phyloP scores from a whole-genome alignment of 2,797 vertebrate genomes.

The Neomorphus geoffroyi region DNA sequence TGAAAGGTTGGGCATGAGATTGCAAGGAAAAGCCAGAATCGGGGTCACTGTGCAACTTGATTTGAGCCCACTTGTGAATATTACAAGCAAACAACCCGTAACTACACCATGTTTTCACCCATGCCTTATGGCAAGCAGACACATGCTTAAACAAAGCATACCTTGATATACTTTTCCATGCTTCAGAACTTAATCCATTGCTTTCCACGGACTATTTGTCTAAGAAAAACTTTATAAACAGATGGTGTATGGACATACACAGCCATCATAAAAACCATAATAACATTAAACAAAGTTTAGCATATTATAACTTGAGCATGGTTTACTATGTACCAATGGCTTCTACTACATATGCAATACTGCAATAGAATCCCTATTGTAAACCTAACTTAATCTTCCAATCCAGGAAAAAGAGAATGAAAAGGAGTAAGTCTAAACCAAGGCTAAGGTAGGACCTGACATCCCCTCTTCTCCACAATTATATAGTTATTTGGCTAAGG shows the following conservation, averaged over 20 bases:
- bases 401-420: not conserved
- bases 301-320: not conserved
- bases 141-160: not conserved
- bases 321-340: not conserved
- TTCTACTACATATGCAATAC: not conserved
- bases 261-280: not conserved
- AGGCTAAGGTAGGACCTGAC: not conserved
- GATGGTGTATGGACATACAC: not conserved
- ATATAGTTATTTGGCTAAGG: not conserved
- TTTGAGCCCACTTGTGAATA: not conserved
- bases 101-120: not conserved
- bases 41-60: not conserved
- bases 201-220: not conserved
- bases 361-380: not conserved
- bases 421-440: not conserved
- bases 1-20: not conserved
- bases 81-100: not conserved
- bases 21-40: not conserved
- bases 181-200: not conserved
- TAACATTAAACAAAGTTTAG: not conserved
- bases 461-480: fast-evolving
- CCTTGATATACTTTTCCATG: not conserved
- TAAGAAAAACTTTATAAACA: not conserved
- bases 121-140: not conserved
- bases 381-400: not conserved